A percentile compares a stretch with the other conserved stretches of the same genome.
phyloP scores from a whole-genome alignment of 1,140 invertebrate genomes.

The Drosophila nikananu region DNA sequence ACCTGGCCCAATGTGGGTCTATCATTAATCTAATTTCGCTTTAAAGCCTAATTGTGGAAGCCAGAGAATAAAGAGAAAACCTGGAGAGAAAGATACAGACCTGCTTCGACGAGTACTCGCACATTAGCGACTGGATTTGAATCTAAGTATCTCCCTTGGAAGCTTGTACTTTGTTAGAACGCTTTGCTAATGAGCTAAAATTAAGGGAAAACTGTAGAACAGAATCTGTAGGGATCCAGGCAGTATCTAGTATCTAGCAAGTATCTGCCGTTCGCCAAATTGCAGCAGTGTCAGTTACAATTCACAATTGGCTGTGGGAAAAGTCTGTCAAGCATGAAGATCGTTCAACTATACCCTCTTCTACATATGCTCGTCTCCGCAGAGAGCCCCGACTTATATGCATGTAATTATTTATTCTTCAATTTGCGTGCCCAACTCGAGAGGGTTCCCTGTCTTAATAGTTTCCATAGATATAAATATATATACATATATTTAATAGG shows the following conservation, averaged over 20 bases:
- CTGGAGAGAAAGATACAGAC: constrained; percentile 8
- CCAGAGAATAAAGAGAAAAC: background rate
- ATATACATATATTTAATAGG: constrained; percentile 36
- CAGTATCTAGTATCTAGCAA: constrained; percentile 26
- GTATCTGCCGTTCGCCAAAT: constrained; percentile 50
- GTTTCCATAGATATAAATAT: constrained; percentile 13
- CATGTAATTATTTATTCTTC: constrained; percentile 51
- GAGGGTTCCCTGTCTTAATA: constrained; percentile 38
- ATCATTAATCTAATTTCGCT: constrained; percentile 83
- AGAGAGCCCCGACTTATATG: constrained; percentile 25
- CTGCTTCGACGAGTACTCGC: constrained; percentile 42
- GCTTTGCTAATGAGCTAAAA: constrained; percentile 62
- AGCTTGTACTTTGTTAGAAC: constrained; percentile 38
- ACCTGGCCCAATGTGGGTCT: constrained; percentile 61
- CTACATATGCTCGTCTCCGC: constrained; percentile 19
- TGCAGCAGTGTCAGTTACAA: constrained; percentile 72
- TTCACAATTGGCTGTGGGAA: constrained; percentile 60
- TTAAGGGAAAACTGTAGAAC: constrained; percentile 30
- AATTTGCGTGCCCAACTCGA: constrained; percentile 71
- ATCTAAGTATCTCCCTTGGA: constrained; percentile 20
- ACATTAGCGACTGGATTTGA: constrained; percentile 56
- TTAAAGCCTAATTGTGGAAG: constrained; percentile 64
- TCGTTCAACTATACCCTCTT: constrained; percentile 70
- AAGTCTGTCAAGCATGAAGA: constrained; percentile 70
- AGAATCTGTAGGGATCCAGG: constrained; percentile 4